phyloP scores from a whole-genome alignment of 35 echinoderm and acorn worm genomes.

The Lytechinus pictus region DNA sequence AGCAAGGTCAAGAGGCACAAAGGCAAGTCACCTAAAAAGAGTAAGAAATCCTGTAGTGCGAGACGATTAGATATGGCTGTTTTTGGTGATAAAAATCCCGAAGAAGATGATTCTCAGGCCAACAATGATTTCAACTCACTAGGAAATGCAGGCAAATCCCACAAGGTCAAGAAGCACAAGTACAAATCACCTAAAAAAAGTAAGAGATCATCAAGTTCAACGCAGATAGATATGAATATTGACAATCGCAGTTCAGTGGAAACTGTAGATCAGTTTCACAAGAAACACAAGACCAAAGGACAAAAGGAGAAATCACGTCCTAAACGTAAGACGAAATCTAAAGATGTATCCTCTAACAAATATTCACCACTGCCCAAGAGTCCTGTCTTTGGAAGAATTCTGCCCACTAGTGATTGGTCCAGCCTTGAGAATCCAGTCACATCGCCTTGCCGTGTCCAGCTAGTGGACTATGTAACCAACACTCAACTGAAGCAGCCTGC shows the following conservation, averaged over 20 bases:
- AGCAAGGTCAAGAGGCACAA: background rate
- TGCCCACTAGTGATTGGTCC: background rate
- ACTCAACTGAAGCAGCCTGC: background rate
- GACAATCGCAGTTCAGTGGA: no score
- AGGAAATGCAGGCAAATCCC: background rate
- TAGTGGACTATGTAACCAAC: background rate
- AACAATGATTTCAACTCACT: background rate
- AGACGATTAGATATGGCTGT: background rate
- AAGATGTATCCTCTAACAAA: background rate
- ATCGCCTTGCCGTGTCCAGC: conserved; percentile 1
- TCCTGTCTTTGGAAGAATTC: background rate
- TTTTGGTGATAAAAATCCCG: background rate
- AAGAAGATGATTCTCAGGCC: background rate
- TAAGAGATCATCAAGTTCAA: background rate
- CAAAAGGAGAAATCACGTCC: background rate
- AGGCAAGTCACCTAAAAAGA: background rate
- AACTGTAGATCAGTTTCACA: background rate
- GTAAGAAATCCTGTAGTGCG: background rate
- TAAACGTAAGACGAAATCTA: background rate
- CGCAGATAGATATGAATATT: background rate
- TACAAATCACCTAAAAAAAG: background rate
- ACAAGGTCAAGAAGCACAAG: background rate
- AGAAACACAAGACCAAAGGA: background rate
- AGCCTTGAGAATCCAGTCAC: conserved; percentile 25
- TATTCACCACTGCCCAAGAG: background rate